Evolutionary conservation across 1,140 invertebrate species (phyloP).

Genomic region (Tyrophagus putrescentiae): DNA sequence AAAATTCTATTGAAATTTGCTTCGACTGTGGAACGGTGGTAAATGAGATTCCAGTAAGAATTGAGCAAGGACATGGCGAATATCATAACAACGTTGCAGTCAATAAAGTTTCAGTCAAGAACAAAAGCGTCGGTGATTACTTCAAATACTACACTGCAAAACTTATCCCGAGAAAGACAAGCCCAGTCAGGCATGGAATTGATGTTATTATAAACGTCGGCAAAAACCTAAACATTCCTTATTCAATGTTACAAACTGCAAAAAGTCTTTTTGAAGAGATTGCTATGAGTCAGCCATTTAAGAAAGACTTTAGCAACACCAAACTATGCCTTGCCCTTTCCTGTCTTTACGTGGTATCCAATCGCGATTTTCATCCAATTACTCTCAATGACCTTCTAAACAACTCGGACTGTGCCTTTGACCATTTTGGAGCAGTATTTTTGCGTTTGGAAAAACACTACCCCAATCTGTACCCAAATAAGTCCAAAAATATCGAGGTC

Average conservation of each 20-base stretch:
- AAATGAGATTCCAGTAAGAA: background rate
- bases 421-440: background rate
- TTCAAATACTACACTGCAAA: background rate
- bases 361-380: background rate
- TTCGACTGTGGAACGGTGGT: conserved; percentile 7
- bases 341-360: background rate
- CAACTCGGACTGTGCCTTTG: conserved; percentile 2
- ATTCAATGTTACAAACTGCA: background rate
- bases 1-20: background rate
- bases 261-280: background rate
- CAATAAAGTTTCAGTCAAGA: background rate
- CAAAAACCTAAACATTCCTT: background rate
- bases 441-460: background rate
- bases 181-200: background rate
- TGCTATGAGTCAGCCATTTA: background rate
- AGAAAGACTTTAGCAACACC: background rate
- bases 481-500: conserved; percentile 1
- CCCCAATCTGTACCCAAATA: conserved; percentile 2
- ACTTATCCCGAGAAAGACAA: background rate
- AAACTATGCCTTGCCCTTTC: conserved; percentile 6
- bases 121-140: background rate
- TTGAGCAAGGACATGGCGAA: background rate
- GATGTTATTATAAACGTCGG: background rate
- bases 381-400: background rate
- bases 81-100: background rate